Percentiles rank a stretch among this genome's conserved stretches.
These are phyloP conservation scores for Eupithecia vulgata DNA, from an alignment of 2,888 invertebrate genomes.

Conservation along the genomic window DNA sequence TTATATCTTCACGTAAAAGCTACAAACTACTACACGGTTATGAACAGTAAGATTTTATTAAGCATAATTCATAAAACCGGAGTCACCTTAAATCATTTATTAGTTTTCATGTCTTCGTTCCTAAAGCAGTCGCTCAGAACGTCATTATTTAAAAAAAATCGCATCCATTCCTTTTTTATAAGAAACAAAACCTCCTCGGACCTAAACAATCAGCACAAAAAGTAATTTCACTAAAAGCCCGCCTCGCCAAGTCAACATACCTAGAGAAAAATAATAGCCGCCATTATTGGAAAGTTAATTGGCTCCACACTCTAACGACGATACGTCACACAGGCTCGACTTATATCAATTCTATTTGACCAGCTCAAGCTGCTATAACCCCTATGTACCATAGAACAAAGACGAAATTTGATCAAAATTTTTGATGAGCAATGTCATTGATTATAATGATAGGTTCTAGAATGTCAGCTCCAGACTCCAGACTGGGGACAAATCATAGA, in stretches of 20 bases:
- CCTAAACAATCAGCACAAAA: background rate
- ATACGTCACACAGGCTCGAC: constrained; percentile 5
- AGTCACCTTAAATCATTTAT: background rate
- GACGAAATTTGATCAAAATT: background rate
- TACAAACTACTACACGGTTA: background rate
- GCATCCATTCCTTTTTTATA: background rate
- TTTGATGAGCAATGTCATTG: background rate
- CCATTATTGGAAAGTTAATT: constrained; percentile 7
- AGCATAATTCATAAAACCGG: background rate
- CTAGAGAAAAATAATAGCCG: background rate
- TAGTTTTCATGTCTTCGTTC: background rate
- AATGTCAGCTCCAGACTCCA: background rate
- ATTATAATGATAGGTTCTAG: background rate
- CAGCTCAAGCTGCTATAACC: background rate
- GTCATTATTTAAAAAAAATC: background rate
- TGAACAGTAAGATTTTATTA: background rate
- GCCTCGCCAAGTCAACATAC: background rate
- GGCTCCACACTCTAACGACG: constrained; percentile 5
- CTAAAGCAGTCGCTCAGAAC: background rate
- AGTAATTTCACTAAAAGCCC: background rate
- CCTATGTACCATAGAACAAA: background rate
- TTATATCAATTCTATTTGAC: background rate
- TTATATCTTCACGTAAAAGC: too few species aligned
- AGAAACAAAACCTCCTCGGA: background rate
- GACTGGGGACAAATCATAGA: background rate